Evolutionary conservation across 2,888 invertebrate genomes (phyloP), one percentile per base, ranked within the genome.

Genomic region (Trisateles emortualis): DNA sequence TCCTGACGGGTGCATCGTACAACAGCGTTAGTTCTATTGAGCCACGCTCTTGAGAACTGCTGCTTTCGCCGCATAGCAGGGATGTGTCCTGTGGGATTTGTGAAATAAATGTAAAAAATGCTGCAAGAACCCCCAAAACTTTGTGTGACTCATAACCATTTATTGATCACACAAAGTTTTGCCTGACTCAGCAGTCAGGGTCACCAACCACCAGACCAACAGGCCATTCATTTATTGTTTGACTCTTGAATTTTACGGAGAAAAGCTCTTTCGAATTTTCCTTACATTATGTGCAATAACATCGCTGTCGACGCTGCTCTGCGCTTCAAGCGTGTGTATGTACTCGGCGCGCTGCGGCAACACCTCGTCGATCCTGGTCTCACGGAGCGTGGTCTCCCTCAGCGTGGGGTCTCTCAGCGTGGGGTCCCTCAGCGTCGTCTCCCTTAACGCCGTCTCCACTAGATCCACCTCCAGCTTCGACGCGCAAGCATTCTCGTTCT

Each of bases 1-100:
- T 97, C 55, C 97, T 95, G 90, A 97, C 97, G 5, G 97, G 97
- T 10, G 97, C 97, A 83, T 98, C 98, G 84, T 98, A 98, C 26
- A 97, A 92, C 78, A 98, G 94, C 5, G 98, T 97, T 57, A 98
- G 95, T 88, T 98, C 98, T 61, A 99, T 93, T 59, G 96, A 95
- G 4, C 98, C 97, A 65, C 97, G 95, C 62, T 90, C 90, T 30
- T 80, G 80, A 59, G 94, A 93, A 68, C 76, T 68, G 86, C 95
- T 75, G 84, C 93, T 80, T 84, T 94, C 84, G 41, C 87, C 81
- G 79, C 91, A 92, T 4, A 92, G 85, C 56, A 85, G 87, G 26
- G 93, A 94, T 8, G 94, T 92, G 72, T 88, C 94, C 94, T 84
- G 81, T n/a, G 35, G 3, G 33, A n/a, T n/a, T n/a, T n/a, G n/a